Evolutionary conservation across 1,140 invertebrate genomes (phyloP).

Genomic region (Acarapis woodi): DNA sequence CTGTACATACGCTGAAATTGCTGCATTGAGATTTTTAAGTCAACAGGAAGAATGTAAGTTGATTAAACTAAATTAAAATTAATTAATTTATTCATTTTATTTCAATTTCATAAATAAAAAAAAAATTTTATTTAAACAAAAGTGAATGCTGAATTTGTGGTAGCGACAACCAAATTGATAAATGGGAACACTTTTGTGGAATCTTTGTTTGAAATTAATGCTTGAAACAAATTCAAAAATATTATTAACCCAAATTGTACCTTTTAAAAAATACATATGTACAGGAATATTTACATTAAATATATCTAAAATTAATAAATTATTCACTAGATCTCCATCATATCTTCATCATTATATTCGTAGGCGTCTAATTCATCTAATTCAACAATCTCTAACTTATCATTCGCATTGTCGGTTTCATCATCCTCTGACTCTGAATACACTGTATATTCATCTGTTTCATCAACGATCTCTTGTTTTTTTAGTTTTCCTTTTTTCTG

Average conservation of each 20-base stretch:
- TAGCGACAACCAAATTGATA: slow-evolving; percentile 71
- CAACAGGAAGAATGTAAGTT: slow-evolving; percentile 55
- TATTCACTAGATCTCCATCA: too few species aligned
- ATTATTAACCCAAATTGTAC: background rate
- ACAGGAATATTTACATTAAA: too few species aligned
- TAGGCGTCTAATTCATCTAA: too few species aligned
- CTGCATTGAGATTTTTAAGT: slow-evolving; percentile 61
- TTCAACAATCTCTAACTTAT: too few species aligned
- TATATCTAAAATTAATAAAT: too few species aligned
- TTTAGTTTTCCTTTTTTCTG: too few species aligned
- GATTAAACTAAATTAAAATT: background rate
- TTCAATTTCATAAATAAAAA: slow-evolving; percentile 7
- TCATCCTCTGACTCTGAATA: too few species aligned
- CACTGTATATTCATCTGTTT: too few species aligned
- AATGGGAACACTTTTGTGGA: slow-evolving; percentile 60
- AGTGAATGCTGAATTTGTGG: slow-evolving; percentile 63
- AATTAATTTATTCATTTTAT: background rate
- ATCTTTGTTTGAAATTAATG: slow-evolving; percentile 32
- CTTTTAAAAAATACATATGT: too few species aligned
- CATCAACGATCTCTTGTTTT: too few species aligned
- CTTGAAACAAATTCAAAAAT: background rate
- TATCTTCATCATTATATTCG: too few species aligned
- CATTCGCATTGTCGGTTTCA: too few species aligned
- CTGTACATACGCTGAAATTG: slow-evolving; percentile 79
- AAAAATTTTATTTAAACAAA: slow-evolving; percentile 16